Conservation (phyloP, 2,888 invertebrate species). For the Eupeodes latifasciatus region DNA sequence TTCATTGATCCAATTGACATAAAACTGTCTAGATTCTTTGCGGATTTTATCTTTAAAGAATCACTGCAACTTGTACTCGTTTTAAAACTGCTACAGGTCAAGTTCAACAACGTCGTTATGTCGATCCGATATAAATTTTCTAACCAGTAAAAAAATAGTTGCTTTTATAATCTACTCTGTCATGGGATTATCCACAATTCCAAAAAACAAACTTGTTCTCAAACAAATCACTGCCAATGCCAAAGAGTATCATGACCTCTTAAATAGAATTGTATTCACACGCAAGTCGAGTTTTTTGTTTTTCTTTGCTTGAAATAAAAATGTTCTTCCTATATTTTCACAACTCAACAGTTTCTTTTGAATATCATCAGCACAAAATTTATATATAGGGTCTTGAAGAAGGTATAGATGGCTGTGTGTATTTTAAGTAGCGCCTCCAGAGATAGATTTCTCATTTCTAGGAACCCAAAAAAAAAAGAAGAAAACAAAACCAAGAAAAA, state of each 20-base stretch:
- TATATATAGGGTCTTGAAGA: not conserved
- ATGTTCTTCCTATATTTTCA: slow-evolving; percentile 50
- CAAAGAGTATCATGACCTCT: slow-evolving; percentile 59
- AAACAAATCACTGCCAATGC: slow-evolving; percentile 52
- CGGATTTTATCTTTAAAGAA: no score
- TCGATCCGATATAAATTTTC: not conserved
- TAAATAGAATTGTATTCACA: slow-evolving; percentile 64
- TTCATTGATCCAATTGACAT: no score
- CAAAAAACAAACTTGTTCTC: slow-evolving; percentile 45
- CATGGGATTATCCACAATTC: slow-evolving; percentile 38
- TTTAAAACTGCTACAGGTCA: slow-evolving; percentile 1
- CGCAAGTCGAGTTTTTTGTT: slow-evolving; percentile 20
- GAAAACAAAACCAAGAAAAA: slow-evolving; percentile 2
- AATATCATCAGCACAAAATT: not conserved
- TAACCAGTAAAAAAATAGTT: not conserved
- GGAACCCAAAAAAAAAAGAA: slow-evolving; percentile 14
- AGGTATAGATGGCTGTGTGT: not conserved
- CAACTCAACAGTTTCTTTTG: slow-evolving; percentile 42
- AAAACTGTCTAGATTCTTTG: no score
- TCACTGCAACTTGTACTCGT: no score
- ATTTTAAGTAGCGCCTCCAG: slow-evolving; percentile 61
- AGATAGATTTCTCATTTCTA: slow-evolving; percentile 65
- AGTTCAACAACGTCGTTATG: not conserved
- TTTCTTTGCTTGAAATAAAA: slow-evolving; percentile 28
- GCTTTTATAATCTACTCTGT: slow-evolving; percentile 3